These are phyloP conservation scores for Prosapia bicincta DNA, from an alignment of 2,888 invertebrate genomes.

Conservation along the genomic window DNA sequence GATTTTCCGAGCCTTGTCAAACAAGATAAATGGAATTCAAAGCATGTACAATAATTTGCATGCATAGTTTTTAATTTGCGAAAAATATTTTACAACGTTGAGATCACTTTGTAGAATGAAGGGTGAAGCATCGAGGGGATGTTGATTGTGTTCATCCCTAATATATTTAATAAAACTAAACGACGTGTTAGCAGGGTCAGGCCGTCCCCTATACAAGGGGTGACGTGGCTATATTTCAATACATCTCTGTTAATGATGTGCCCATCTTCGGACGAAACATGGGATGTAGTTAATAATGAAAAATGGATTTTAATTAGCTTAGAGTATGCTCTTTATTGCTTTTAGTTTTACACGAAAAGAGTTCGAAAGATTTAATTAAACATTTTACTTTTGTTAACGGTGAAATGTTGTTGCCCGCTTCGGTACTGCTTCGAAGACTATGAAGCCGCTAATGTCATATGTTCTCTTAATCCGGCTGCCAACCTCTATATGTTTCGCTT, in stretches of 20 bases:
- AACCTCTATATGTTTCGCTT: too few species aligned
- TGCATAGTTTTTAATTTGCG: neutral
- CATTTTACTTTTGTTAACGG: too few species aligned
- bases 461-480: too few species aligned
- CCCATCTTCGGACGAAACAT: neutral
- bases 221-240: neutral
- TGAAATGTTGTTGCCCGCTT: too few species aligned
- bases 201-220: neutral
- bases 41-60: neutral
- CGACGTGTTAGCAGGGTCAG: neutral
- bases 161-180: conserved; percentile 2
- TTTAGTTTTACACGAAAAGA: too few species aligned
- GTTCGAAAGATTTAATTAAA: too few species aligned
- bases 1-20: neutral
- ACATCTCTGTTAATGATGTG: neutral
- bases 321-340: neutral
- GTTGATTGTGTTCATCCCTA: neutral
- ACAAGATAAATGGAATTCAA: conserved; percentile 2
- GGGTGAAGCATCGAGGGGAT: neutral
- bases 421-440: too few species aligned
- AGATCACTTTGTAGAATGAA: neutral
- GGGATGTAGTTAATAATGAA: neutral
- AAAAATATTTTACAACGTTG: neutral
- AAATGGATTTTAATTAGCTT: neutral
- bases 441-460: too few species aligned